Conservation (phyloP, 2,888 invertebrate species). For the Calliphora vomitoria region DNA sequence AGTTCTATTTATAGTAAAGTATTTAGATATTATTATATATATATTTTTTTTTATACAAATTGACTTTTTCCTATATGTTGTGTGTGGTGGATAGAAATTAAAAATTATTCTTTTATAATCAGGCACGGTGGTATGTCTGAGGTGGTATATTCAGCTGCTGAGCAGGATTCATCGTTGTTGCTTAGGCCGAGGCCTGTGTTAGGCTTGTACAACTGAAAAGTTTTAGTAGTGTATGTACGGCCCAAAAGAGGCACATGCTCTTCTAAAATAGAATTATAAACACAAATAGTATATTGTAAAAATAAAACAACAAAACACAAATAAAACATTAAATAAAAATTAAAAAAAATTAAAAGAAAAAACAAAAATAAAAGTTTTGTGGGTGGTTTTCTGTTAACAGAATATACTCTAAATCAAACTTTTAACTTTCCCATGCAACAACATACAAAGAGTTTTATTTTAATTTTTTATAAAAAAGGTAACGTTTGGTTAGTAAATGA, state of each 20-base stretch:
- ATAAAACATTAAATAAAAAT: conserved; percentile 49
- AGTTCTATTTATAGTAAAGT: conserved; percentile 15
- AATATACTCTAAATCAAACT: conserved; percentile 22
- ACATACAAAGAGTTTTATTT: conserved; percentile 44
- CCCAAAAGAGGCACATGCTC: conserved; percentile 86
- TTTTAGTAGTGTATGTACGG: conserved; percentile 82
- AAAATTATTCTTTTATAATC: conserved; percentile 70
- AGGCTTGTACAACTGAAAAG: conserved; percentile 75
- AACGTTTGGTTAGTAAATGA: conserved; percentile 30
- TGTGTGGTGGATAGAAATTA: not conserved
- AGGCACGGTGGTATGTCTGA: conserved; percentile 71
- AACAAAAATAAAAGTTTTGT: not conserved
- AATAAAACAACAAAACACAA: conserved; percentile 71
- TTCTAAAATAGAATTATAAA: conserved; percentile 84
- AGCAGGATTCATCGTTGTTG: conserved; percentile 69
- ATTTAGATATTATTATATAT: conserved; percentile 10
- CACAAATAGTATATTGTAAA: conserved; percentile 78
- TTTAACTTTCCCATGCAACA: conserved; percentile 54
- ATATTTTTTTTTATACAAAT: conserved; percentile 28
- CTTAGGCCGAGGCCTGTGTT: conserved; percentile 61
- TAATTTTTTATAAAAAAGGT: not conserved
- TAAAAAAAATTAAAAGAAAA: conserved; percentile 9
- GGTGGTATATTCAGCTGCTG: conserved; percentile 70
- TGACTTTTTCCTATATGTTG: not conserved
- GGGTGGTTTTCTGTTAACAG: not conserved